Base-by-base conservation (phyloP, 2,888 invertebrate genomes). In the Drosophila mulleri region DNA sequence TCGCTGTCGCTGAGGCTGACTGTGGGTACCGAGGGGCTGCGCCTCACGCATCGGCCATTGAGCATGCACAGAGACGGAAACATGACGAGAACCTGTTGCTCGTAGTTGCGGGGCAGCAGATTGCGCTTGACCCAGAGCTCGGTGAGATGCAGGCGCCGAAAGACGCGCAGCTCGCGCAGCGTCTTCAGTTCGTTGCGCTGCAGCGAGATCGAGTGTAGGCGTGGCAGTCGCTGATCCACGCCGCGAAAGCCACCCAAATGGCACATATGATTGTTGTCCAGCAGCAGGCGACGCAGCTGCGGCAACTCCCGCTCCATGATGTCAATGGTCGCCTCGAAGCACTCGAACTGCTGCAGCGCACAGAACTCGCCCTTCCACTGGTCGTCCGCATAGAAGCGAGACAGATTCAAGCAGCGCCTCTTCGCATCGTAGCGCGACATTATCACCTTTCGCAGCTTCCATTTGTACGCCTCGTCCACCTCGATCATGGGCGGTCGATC, bases 251-350 rank as follows among this genome's bases (percentile, higher is more conserved):
- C 42, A 23, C 44, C 48, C 29, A 82, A 57, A 2, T 56, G 14
- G 23, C 29, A 57, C 29, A 88, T 26, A 20, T 78, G 64, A 42
- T 84, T 88, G n/a, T 58, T 63, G 56, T 88, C 82, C 35, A 82
- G 54, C 32, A 52, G 39, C n/a, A 82, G 58, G 9, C 50, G 26
- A n/a, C 53, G 45, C 26, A 82, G 32, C 3, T 66, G 23, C 8
- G 88, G 88, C 54, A 84, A 26, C 42, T 62, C 53, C 6, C 45
- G 29, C 39, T 52, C 59, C 53, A 78, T 45, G 1, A 84, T 75
- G 1, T 45, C 54, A 7, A 82, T 16, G 12, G 64, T 64, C 1
- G 62, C 66, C 39, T 58, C 57, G 12, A 82, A 57, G 18, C 69
- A 79, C 29, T 78, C 56, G 7, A 59, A 45, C 20, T 75, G 63